A percentile compares a stretch with the other conserved stretches of the same genome.
Evolutionary conservation across 2,888 invertebrate species (phyloP).

Genomic region (Tupiocoris notatus): DNA sequence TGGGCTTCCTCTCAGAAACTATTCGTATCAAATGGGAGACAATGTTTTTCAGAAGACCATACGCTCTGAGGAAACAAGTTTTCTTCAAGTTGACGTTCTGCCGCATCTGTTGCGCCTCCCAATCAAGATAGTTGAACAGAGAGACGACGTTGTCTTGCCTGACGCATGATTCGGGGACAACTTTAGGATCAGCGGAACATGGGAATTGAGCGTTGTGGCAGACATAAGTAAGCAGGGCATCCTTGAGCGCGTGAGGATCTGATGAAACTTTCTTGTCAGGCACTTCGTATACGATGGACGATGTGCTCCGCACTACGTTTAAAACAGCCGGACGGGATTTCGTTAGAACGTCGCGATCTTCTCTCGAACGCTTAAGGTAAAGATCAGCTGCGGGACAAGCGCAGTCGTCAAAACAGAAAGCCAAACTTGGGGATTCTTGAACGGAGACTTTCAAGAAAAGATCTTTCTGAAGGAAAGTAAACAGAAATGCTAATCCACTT

Average conservation of each 20-base stretch:
- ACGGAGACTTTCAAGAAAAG: constrained; percentile 61
- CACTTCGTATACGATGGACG: constrained; percentile 66
- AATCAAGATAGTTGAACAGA: constrained; percentile 77
- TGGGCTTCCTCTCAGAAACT: constrained; percentile 72
- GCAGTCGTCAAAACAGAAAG: constrained; percentile 84
- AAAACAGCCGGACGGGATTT: constrained; percentile 73
- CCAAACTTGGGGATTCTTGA: constrained; percentile 74
- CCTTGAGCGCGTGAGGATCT: constrained; percentile 72
- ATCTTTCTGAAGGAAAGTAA: constrained; percentile 64
- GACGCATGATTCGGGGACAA: constrained; percentile 58
- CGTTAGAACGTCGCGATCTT: constrained; percentile 65
- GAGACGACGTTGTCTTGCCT: constrained; percentile 72
- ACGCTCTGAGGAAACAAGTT: constrained; percentile 71
- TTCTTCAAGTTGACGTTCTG: constrained; percentile 63
- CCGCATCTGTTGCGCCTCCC: constrained; percentile 68
- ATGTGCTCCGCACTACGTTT: constrained; percentile 66
- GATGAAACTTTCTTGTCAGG: constrained; percentile 61
- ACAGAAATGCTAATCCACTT: constrained; percentile 78
- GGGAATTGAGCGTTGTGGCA: constrained; percentile 83
- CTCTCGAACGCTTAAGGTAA: constrained; percentile 56
- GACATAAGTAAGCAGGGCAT: constrained; percentile 77
- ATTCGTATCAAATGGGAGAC: constrained; percentile 78
- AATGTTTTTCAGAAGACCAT: constrained; percentile 79
- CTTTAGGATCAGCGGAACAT: constrained; percentile 57
- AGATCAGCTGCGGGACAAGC: constrained; percentile 70